These are phyloP conservation scores for Spicauda simplicius DNA, from an alignment of 2,888 invertebrate species.

Conservation along the genomic window DNA sequence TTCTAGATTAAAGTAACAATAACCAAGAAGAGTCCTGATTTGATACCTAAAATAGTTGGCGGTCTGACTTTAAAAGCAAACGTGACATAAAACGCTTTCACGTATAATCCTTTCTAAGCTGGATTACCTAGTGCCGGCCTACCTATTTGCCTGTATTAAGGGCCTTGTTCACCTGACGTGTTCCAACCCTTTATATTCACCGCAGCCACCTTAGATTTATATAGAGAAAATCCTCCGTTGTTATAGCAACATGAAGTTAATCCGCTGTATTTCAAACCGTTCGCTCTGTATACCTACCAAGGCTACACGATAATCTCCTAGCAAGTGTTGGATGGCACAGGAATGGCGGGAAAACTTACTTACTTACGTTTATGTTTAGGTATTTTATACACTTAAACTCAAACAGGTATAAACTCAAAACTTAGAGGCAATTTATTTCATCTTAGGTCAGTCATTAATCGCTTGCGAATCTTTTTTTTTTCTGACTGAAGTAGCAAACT, in stretches of 20 bases:
- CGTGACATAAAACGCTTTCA: conserved; percentile 58
- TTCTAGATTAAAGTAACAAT: background rate
- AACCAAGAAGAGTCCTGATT: background rate
- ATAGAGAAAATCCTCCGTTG: conserved; percentile 49
- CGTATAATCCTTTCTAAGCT: conserved; percentile 74
- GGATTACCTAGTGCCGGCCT: conserved; percentile 69
- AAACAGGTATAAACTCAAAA: too few species aligned
- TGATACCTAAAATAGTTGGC: conserved; percentile 5
- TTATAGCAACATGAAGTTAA: conserved; percentile 44
- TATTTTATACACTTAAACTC: too few species aligned
- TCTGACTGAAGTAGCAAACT: too few species aligned
- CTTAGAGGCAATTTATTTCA: too few species aligned
- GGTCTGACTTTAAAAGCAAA: conserved; percentile 13
- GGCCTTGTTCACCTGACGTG: conserved; percentile 66
- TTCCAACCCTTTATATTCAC: conserved; percentile 63
- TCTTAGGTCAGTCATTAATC: too few species aligned
- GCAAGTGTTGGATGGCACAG: conserved; percentile 18
- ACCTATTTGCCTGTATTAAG: conserved; percentile 67
- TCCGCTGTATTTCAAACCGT: conserved; percentile 38
- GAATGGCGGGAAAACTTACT: background rate
- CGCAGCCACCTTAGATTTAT: conserved; percentile 62
- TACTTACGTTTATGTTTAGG: too few species aligned
- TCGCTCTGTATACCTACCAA: conserved; percentile 30
- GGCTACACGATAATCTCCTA: conserved; percentile 23
- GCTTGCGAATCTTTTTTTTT: too few species aligned